These are phyloP conservation scores for Prionace glauca DNA, from an alignment of 2,797 vertebrate species.

Conservation along the genomic window DNA sequence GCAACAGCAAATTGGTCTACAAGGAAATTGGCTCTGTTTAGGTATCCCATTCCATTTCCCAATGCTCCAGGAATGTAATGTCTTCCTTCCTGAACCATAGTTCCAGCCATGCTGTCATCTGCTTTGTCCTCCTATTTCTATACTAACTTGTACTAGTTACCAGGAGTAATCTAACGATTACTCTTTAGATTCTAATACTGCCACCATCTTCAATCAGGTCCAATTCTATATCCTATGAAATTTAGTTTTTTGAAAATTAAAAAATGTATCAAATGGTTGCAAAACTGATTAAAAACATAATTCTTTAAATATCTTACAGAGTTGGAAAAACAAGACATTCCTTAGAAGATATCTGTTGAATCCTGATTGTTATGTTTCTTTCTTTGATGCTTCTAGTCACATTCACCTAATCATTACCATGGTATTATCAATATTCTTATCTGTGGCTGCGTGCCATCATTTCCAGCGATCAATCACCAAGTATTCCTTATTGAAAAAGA, in stretches of 20 bases:
- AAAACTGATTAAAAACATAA: not conserved
- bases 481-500: not conserved
- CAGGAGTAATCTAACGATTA: too few relatives aligned
- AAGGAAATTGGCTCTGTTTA: too few relatives aligned
- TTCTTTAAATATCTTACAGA: conserved; percentile 1
- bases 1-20: too few relatives aligned
- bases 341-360: not conserved
- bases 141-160: too few relatives aligned
- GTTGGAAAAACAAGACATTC: not conserved
- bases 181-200: too few relatives aligned
- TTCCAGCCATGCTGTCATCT: too few relatives aligned
- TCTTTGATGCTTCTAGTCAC: not conserved
- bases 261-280: not conserved
- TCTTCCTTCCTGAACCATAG: too few relatives aligned
- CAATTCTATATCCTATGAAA: not conserved
- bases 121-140: too few relatives aligned
- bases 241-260: not conserved
- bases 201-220: too few relatives aligned
- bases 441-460: not conserved
- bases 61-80: too few relatives aligned
- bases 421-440: not conserved
- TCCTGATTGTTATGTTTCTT: not conserved
- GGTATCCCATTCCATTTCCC: too few relatives aligned
- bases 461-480: not conserved
- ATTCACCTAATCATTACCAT: not conserved